Evolutionary conservation across 2,113 vertebrate genomes (phyloP).

Genomic region (Rhombomys opimus): DNA sequence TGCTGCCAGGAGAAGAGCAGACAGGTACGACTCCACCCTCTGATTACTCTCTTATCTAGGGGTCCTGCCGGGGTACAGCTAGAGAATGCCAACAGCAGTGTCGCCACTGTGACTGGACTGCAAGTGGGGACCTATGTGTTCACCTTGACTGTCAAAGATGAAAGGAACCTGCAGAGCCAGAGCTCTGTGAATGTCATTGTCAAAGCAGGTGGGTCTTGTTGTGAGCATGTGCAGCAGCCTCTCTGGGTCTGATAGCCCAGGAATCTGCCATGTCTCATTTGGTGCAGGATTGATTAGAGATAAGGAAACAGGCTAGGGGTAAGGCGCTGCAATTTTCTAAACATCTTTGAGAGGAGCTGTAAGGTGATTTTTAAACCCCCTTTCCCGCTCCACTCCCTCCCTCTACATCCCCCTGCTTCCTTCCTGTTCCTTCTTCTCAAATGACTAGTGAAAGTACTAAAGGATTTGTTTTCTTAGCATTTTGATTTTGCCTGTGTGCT

Average conservation of each 20-base stretch:
- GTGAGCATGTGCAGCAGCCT: not conserved
- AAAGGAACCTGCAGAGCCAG: conserved; percentile 92
- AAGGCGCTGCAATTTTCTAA: conserved; percentile 43
- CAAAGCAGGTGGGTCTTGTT: conserved; percentile 90
- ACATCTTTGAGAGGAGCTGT: not conserved
- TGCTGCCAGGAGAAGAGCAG: conserved; percentile 9
- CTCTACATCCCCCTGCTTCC: too few relatives aligned
- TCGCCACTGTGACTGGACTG: conserved; percentile 94
- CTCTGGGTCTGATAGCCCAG: not conserved
- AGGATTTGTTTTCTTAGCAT: not conserved
- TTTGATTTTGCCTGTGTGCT: conserved; percentile 58
- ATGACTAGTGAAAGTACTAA: conserved; percentile 36
- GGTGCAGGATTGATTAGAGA: conserved; percentile 11
- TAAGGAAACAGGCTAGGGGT: not conserved
- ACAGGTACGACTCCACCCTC: conserved; percentile 34
- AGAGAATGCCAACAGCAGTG: conserved; percentile 92
- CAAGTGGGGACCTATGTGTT: conserved; percentile 95
- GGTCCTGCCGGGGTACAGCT: conserved; percentile 95
- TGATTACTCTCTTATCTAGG: conserved; percentile 83
- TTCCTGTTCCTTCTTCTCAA: not conserved
- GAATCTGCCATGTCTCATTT: not conserved
- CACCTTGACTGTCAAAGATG: conserved; percentile 95
- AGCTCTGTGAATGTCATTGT: conserved; percentile 95
- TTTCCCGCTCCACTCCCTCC: not conserved
- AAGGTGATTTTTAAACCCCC: conserved; percentile 48